A percentile compares a stretch with the other conserved stretches of the same genome.
phyloP scores from a whole-genome alignment of 2,888 invertebrate genomes.

The Pandemis corylana region DNA sequence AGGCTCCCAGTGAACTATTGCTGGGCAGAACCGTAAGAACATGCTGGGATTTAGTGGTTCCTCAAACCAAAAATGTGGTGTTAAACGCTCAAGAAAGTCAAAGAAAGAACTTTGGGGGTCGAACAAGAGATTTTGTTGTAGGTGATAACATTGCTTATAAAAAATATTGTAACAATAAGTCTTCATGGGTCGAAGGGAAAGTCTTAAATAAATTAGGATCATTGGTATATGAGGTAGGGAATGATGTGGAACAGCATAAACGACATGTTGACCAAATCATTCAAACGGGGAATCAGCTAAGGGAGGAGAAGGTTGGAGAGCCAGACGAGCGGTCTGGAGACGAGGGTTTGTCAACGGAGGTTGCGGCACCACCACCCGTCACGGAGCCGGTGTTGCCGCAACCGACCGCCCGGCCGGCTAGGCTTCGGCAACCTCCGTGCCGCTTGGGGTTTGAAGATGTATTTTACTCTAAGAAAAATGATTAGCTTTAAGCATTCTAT shows the following conservation, averaged over 20 bases:
- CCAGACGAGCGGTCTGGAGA: neutral
- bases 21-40: neutral
- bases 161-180: neutral
- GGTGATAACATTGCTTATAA: slow-evolving; percentile 3
- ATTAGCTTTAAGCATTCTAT: neutral
- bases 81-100: neutral
- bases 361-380: neutral
- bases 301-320: neutral
- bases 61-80: neutral
- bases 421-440: neutral
- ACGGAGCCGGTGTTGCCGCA: neutral
- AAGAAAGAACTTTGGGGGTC: neutral
- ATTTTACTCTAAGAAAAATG: neutral
- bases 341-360: neutral
- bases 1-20: slow-evolving; percentile 3
- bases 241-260: neutral
- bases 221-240: neutral
- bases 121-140: neutral
- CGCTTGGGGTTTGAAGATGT: neutral
- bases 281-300: neutral
- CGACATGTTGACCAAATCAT: slow-evolving; percentile 7
- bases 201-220: slow-evolving; percentile 4
- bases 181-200: neutral
- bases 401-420: neutral
- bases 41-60: neutral